Conservation (phyloP, 2,113 vertebrate genomes). For the Leucopsar rothschildi region DNA sequence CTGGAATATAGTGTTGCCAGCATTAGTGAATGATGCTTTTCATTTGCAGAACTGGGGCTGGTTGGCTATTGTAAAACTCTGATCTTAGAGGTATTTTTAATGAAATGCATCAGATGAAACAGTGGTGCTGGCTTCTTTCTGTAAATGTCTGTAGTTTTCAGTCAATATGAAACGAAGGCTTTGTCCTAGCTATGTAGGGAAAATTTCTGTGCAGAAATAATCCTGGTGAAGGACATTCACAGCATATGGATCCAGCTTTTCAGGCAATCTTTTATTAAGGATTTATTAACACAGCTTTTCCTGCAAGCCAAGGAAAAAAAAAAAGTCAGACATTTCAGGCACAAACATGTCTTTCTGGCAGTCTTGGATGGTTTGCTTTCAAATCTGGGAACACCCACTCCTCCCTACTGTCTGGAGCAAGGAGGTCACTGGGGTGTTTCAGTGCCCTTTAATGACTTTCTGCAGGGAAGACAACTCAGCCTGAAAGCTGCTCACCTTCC, state of each 20-base stretch:
- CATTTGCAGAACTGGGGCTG: neutral
- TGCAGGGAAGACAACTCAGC: neutral
- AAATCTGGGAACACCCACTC: slow-evolving; percentile 12
- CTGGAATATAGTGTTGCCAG: neutral
- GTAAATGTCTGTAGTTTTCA: neutral
- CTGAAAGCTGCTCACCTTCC: neutral
- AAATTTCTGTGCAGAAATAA: neutral
- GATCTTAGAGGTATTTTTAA: neutral
- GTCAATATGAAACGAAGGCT: neutral
- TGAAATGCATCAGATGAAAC: neutral
- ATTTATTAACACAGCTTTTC: slow-evolving; percentile 36
- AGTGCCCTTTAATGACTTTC: neutral
- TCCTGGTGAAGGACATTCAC: neutral
- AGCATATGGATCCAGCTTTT: neutral
- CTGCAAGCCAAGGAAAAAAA: neutral
- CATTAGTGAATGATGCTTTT: neutral
- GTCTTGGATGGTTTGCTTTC: neutral
- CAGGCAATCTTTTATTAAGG: neutral
- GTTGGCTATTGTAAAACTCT: neutral
- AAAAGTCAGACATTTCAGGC: slow-evolving; percentile 14
- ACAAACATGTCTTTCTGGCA: slow-evolving; percentile 8
- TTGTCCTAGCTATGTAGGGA: neutral
- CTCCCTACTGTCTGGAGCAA: slow-evolving; percentile 27
- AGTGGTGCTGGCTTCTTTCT: neutral
- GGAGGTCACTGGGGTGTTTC: slow-evolving; percentile 15